These are phyloP conservation scores for Hippocampus mohnikei DNA, from an alignment of 2,113 vertebrate genomes.

Conservation along the genomic window DNA sequence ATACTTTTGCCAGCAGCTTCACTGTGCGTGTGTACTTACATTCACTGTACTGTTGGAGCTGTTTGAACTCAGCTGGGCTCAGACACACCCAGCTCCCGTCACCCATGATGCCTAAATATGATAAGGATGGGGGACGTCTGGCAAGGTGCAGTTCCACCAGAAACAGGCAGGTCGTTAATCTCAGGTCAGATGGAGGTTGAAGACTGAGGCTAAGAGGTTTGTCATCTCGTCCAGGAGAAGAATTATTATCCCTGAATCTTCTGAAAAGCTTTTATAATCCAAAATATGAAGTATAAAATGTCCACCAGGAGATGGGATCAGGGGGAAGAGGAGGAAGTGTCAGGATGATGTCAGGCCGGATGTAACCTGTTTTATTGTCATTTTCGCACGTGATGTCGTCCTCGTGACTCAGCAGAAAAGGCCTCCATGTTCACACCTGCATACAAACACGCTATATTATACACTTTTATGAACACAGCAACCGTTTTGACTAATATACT, in stretches of 20 bases:
- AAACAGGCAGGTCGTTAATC: conserved; percentile 42
- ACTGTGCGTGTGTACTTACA: conserved; percentile 77
- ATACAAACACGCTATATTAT: not conserved
- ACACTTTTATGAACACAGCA: not conserved
- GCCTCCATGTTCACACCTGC: conserved; percentile 27
- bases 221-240: conserved; percentile 37
- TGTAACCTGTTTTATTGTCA: conserved; percentile 5
- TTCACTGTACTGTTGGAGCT: conserved; percentile 90
- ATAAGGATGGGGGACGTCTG: not conserved
- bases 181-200: conserved; percentile 24
- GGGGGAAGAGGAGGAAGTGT: not conserved
- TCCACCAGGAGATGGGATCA: not conserved
- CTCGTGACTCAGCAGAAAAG: conserved; percentile 12
- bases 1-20: not conserved
- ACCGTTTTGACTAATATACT: not conserved
- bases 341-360: conserved; percentile 4
- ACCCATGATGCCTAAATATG: conserved; percentile 72
- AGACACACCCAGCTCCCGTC: conserved; percentile 83
- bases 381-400: conserved; percentile 11
- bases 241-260: not conserved
- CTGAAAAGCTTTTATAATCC: not conserved
- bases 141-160: not conserved
- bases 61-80: conserved; percentile 85
- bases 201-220: conserved; percentile 19
- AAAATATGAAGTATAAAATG: not conserved